Evolutionary conservation across 2,888 invertebrate genomes (phyloP), one percentile per base, ranked within the genome.

Genomic region (Aethes cnicana): DNA sequence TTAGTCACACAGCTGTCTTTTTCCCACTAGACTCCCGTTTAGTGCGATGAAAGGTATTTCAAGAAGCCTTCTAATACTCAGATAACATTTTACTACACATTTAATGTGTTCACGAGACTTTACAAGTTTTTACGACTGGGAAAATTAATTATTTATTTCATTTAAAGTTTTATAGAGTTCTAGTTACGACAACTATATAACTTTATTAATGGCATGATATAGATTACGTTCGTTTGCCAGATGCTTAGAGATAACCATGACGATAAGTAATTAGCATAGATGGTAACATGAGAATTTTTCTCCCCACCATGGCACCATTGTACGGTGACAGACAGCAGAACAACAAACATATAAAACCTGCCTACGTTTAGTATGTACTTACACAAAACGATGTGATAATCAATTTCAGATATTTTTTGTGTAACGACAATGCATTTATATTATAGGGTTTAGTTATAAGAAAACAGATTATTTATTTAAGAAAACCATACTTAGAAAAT

Each of bases 371-470:
- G 64, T 64, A 72, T 72, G 75, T 82, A 84, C 83, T 85, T 83
- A 82, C 81, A 77, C 78, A 70, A 73, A 64, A 84, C 30, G 36
- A 44, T 89, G 87, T 87, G 87, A 87, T 88, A 88, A 78, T 77
- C 62, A 69, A 68, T 69, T 76, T 76, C 72, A 66, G 70, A 68
- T 62, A 68, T 66, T 76, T 50, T 77, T 73, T 77, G 71, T 84
- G 78, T 82, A 79, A 77, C 69, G 73, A 76, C 69, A 69, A 77
- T 83, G 84, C 84, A 87, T 86, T 87, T 86, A 82, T 79, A 79
- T 21, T 39, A 55, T 64, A 64, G 63, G 54, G 57, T 60, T 69
- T 69, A 72, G 71, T 68, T 63, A 61, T 58, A 69, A 72, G 62
- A 64, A 62, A 59, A 64, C 70, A 69, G 62, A 68, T 69, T 83